phyloP scores from a whole-genome alignment of 1,140 invertebrate genomes.

The Macrosteles quadrilineatus region DNA sequence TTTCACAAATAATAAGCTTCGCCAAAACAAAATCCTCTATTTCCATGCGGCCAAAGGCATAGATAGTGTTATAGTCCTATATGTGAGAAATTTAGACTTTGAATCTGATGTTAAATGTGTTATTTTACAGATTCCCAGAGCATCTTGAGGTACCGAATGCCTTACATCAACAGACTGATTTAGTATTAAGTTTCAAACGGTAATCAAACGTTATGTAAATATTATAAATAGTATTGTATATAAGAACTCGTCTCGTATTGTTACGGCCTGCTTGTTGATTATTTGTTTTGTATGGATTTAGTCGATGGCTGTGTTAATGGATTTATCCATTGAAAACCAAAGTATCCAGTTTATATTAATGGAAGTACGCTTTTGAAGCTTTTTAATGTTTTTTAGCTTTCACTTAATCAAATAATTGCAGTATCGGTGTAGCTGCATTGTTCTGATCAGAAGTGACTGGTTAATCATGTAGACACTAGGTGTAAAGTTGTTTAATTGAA shows the following conservation, averaged over 20 bases:
- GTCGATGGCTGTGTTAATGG: constrained; percentile 20
- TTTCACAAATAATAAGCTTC: too few species aligned
- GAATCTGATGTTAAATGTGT: too few species aligned
- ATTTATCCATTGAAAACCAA: constrained; percentile 23
- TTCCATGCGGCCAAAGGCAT: too few species aligned
- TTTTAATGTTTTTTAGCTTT: not conserved
- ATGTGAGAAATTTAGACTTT: too few species aligned
- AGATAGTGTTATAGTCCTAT: too few species aligned
- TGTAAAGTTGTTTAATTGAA: too few species aligned
- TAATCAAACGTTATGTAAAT: constrained; percentile 20
- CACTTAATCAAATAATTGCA: not conserved
- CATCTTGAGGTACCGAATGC: constrained; percentile 11
- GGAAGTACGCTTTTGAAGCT: not conserved
- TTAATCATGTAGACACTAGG: too few species aligned
- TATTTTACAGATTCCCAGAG: too few species aligned
- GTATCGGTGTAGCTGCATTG: too few species aligned
- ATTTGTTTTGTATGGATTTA: constrained; percentile 8
- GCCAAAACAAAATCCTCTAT: too few species aligned
- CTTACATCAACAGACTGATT: constrained; percentile 24
- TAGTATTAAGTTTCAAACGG: not conserved
- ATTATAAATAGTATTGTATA: not conserved
- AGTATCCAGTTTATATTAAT: constrained; percentile 21
- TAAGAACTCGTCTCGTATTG: constrained; percentile 10
- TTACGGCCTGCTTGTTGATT: constrained; percentile 17
- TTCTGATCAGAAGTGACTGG: too few species aligned